Evolutionary conservation across 2,888 invertebrate species (phyloP), one percentile per base, ranked within the genome.

Genomic region (Heliconius aoede): DNA sequence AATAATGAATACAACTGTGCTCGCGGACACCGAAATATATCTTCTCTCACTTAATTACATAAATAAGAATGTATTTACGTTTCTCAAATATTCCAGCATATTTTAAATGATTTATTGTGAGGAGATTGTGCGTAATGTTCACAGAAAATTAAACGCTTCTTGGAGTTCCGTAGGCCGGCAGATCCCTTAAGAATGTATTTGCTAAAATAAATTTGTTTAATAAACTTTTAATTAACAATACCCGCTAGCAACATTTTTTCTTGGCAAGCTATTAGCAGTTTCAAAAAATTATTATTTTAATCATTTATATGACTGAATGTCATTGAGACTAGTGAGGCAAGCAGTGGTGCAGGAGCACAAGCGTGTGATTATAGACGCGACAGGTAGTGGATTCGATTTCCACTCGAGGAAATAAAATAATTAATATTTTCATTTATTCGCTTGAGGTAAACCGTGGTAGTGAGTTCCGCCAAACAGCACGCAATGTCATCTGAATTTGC

Each of bases 1-100:
- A 78, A 72, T 76, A 78, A 78, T 78, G 72, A 76, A 74, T 67
- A 76, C 74, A 72, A 61, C 64, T 71, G 71, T 9, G 73, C 64
- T 73, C 30, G 13, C 76, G 61, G 73, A 46, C 68, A 77, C 61
- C 69, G 40, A 77, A 68, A 77, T 77, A 73, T 69, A 73, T 77
- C 61, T 61, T 58, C 55, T 73, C 65, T n/a, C 65, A 32, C 76
- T 79, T 80, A 76, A 78, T 76, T 76, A 80, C 78, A 72, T 67
- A 76, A 75, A 76, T 58, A 73, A 62, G 78, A 75, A 78, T 79
- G 62, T 74, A 74, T 68, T 76, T 79, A 76, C 73, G 74, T 77
- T 72, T 79, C 76, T 73, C 72, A 68, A 60, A 74, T 79, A 76
- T 79, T 76, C 72, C 73, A 51, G 46, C 58, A 74, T 55, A 74